phyloP scores from a whole-genome alignment of 2,888 invertebrate species.

The Nudaria mundana region DNA sequence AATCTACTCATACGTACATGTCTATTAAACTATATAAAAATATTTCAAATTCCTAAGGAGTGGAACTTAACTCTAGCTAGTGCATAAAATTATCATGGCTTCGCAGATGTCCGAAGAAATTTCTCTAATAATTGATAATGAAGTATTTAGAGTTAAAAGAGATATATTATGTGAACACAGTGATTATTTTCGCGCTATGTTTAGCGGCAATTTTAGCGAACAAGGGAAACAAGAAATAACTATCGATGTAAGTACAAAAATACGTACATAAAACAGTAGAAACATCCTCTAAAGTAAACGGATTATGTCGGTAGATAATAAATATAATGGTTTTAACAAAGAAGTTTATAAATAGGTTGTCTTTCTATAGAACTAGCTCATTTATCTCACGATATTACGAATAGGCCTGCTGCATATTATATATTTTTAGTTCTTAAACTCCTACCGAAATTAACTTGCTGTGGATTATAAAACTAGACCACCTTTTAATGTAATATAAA shows the following conservation, averaged over 20 bases:
- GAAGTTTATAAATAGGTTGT: background rate
- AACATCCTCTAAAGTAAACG: background rate
- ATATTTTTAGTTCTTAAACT: too few relatives aligned
- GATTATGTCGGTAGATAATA: background rate
- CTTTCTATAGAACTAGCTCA: background rate
- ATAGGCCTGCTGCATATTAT: too few relatives aligned
- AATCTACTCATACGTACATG: too few relatives aligned
- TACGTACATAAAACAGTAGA: too few relatives aligned
- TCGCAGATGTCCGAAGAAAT: slow-evolving; percentile 44
- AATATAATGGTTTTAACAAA: background rate
- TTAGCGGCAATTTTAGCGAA: slow-evolving; percentile 68
- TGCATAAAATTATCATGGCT: background rate
- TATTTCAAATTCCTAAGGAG: too few relatives aligned
- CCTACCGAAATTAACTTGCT: too few relatives aligned
- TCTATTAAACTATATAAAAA: too few relatives aligned
- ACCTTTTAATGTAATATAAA: too few relatives aligned
- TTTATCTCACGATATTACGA: too few relatives aligned
- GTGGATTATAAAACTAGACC: too few relatives aligned
- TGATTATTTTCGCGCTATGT: slow-evolving; percentile 75
- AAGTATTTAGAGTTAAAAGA: slow-evolving; percentile 55
- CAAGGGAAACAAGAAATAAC: slow-evolving; percentile 52
- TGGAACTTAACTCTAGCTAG: too few relatives aligned
- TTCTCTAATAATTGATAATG: slow-evolving; percentile 46
- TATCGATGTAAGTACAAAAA: slow-evolving; percentile 55
- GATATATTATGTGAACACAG: slow-evolving; percentile 58